These are phyloP conservation scores for Bolinopsis microptera DNA, from an alignment of 37 sponge, comb jelly and placozoan species.

Conservation along the genomic window DNA sequence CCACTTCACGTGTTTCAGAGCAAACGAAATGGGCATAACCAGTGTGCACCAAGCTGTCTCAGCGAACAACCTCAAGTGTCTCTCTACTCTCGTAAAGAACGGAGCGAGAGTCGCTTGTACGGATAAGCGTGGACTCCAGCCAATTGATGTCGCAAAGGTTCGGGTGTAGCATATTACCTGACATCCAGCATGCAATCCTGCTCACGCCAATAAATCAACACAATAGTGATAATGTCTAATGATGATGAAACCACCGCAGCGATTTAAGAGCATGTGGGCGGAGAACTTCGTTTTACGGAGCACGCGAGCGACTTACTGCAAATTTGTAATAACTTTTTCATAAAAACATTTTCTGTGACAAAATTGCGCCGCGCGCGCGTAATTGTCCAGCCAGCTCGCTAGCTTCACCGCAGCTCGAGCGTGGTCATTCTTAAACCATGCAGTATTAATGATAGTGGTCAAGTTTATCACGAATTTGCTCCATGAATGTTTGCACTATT, in stretches of 20 bases:
- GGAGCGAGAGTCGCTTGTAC: conserved; percentile 22
- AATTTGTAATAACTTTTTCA: background rate
- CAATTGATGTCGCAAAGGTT: conserved; percentile 57
- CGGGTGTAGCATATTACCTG: background rate
- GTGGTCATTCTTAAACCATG: too few species aligned
- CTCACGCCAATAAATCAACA: background rate
- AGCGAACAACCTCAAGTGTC: conserved; percentile 62
- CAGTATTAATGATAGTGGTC: too few species aligned
- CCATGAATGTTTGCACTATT: too few species aligned
- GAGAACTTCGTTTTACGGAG: conserved; percentile 4
- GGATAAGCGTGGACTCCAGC: conserved; percentile 32
- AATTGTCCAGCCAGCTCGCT: too few species aligned
- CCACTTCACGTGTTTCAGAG: background rate
- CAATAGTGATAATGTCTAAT: background rate
- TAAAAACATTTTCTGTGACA: background rate
- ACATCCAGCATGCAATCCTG: background rate
- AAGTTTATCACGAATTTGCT: too few species aligned
- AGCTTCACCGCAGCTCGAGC: too few species aligned
- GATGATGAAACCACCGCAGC: background rate
- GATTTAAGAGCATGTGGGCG: background rate
- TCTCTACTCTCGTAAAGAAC: conserved; percentile 20
- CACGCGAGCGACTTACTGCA: background rate
- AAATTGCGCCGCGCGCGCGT: background rate
- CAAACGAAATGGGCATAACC: conserved; percentile 55
- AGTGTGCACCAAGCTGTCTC: conserved; percentile 56